Percentiles rank a stretch among this genome's conserved stretches.
Evolutionary conservation across 2,113 vertebrate species (phyloP).

Genomic region (Neopipo cinnamomea): DNA sequence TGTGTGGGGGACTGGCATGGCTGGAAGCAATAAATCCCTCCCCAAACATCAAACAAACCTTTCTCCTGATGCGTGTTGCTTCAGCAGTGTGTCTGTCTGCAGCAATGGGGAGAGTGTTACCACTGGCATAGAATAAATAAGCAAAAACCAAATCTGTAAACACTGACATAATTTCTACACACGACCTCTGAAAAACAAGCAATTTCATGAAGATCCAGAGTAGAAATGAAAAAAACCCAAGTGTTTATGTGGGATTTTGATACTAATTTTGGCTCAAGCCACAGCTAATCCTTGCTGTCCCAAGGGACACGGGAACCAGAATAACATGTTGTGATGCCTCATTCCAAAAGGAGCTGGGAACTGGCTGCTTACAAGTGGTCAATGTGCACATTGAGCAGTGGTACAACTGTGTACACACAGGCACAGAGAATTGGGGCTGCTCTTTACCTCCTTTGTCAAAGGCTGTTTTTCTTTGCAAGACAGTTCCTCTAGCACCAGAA

Average conservation of each 20-base stretch:
- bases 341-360: neutral
- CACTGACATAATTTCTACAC: neutral
- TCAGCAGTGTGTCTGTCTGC: neutral
- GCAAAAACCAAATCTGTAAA: neutral
- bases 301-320: neutral
- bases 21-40: neutral
- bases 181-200: too few species aligned
- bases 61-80: fast-evolving
- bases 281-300: neutral
- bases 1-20: neutral
- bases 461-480: neutral
- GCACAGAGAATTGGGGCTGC: neutral
- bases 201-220: neutral
- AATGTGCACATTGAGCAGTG: neutral
- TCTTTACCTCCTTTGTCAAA: constrained; percentile 15
- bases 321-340: neutral
- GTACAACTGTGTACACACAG: neutral
- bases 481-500: neutral
- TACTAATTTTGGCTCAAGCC: neutral
- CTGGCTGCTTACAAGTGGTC: neutral
- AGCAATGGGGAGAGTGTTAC: neutral
- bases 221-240: neutral
- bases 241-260: neutral
- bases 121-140: neutral
- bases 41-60: neutral